Percentiles rank a stretch among this genome's conserved stretches.
Evolutionary conservation across 2,113 vertebrate species (phyloP).

Genomic region (Triplophysa dalaica): DNA sequence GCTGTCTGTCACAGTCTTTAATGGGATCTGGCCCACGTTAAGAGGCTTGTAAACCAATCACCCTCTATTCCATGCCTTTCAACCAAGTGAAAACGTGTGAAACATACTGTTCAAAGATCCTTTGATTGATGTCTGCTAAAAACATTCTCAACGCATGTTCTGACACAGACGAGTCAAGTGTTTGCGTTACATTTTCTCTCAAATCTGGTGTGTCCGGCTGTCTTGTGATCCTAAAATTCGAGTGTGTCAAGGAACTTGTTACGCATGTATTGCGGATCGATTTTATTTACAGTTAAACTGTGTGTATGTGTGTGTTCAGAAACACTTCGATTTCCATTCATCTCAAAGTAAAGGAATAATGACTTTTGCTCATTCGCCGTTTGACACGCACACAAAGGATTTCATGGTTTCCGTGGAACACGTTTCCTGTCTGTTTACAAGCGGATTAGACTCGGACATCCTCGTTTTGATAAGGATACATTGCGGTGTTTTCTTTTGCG

Average conservation of each 20-base stretch:
- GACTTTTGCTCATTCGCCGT: background rate
- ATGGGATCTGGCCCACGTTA: background rate
- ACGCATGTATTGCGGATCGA: constrained; percentile 2
- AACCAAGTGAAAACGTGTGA: constrained; percentile 24
- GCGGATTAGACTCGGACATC: constrained; percentile 25
- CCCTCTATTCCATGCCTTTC: constrained; percentile 28
- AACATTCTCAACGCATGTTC: background rate
- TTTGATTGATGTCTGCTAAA: background rate
- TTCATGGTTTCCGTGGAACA: constrained; percentile 1
- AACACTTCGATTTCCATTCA: background rate
- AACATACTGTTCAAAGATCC: constrained; percentile 33
- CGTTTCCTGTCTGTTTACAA: constrained; percentile 18
- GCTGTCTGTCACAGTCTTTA: constrained; percentile 2
- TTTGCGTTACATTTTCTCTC: background rate
- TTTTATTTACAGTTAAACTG: constrained; percentile 13
- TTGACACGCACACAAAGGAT: constrained; percentile 8
- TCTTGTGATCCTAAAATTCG: constrained; percentile 16
- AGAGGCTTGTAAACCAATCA: constrained; percentile 20
- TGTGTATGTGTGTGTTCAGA: background rate
- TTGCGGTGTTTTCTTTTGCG: background rate
- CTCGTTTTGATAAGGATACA: constrained; percentile 13
- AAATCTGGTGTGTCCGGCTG: constrained; percentile 19
- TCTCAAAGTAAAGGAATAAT: constrained; percentile 13
- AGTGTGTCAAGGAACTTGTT: background rate
- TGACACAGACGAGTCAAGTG: background rate